Base-by-base conservation (phyloP, 30 jellyfish, hydroid and myxozoan species). In the Mastigias papua region DNA sequence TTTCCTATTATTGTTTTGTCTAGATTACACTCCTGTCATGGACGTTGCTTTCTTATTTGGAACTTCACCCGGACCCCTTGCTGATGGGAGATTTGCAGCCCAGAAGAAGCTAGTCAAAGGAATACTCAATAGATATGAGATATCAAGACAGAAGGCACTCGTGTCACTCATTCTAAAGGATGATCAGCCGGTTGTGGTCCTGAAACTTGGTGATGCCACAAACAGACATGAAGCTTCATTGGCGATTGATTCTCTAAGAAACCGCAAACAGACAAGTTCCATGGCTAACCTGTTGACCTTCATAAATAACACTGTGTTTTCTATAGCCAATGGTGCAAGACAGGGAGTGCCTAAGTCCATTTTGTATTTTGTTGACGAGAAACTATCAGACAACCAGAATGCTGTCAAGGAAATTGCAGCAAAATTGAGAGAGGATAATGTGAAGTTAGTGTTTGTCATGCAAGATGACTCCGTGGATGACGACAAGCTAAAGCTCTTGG, bases 301-400 rank as follows among this genome's bases (percentile, higher is more conserved):
- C 21, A 97, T 95, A 27, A 86, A 97, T 19, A 79, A 81, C 74
- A 46, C 97, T 22, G 74, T 94, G 31, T 94, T 94, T 78, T 89
- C 99, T 27, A 75, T 54, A 49, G 89, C 67, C 30, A 32, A 51
- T 19, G 99, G 97, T 10, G 99, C 97, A 31, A 78, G 97, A 71
- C 81, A 29, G 3, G 84, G 70, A 22, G 86, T 86, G 32, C 97
- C 97, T 3, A 94, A 84, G 83, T 81, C 99, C 2, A 61, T 94
- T 20, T 79, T 94, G 46, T 73, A 89, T 66, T 94, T 94, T 79
- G 92, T 86, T 31, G 97, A 94, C 80, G 73, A 66, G 33, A 69
- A 75, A 37, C 25, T 61, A 15, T 17, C 72, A 21, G 90, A 86
- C 34, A 86, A 84, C 73, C 68, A 37, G n/a, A 28, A 54, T 15